Evolutionary conservation across 2,797 vertebrate genomes (phyloP).

Genomic region (Sciaenops ocellatus): DNA sequence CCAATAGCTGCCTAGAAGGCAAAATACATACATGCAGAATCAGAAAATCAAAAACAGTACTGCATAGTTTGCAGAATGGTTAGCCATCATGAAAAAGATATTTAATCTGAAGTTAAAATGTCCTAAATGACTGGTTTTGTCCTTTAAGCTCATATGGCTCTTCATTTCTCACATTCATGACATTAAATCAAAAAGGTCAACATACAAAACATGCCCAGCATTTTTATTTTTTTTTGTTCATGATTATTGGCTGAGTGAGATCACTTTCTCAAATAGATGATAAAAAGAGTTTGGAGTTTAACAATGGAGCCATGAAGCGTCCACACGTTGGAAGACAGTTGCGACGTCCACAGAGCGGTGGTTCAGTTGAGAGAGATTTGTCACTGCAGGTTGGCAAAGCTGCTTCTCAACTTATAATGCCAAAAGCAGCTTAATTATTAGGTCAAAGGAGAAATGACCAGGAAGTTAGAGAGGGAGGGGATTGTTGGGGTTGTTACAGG

Average conservation of each 20-base stretch:
- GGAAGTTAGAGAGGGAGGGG: constrained; percentile 10
- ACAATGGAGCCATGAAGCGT: constrained; percentile 18
- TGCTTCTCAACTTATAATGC: constrained; percentile 67
- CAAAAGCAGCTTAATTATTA: constrained; percentile 78
- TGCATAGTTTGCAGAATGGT: not conserved
- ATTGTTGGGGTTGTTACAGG: constrained; percentile 29
- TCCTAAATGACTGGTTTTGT: not conserved
- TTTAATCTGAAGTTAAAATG: constrained; percentile 1
- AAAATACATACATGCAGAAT: not conserved
- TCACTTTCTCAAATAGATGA: constrained; percentile 33
- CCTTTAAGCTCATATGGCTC: not conserved
- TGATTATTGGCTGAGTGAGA: constrained; percentile 12
- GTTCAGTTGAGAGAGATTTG: constrained; percentile 68
- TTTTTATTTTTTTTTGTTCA: not conserved
- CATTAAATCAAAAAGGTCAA: constrained; percentile 20
- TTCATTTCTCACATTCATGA: constrained; percentile 13
- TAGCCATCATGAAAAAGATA: not conserved
- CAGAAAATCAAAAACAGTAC: not conserved
- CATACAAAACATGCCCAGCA: not conserved
- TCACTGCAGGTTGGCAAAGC: constrained; percentile 61
- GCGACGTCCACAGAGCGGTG: constrained; percentile 18
- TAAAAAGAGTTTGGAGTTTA: constrained; percentile 32
- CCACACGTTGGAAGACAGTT: constrained; percentile 13
- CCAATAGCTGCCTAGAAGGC: not conserved
- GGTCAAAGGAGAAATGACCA: constrained; percentile 72